phyloP scores from a whole-genome alignment of 2,113 vertebrate species.

The Antidorcas marsupialis region DNA sequence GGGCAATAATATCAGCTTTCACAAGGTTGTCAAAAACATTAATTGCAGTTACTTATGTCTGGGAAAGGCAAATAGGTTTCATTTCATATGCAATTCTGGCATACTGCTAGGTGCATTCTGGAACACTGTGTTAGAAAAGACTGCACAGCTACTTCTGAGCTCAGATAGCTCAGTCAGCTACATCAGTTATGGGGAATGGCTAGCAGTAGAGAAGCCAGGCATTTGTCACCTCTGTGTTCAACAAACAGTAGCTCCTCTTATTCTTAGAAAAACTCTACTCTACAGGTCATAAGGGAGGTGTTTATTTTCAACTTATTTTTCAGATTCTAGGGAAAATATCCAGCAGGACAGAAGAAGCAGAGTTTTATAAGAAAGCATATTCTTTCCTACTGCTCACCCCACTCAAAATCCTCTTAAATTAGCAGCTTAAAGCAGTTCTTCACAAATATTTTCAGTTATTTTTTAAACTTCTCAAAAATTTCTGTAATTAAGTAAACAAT shows the following conservation, averaged over 20 bases:
- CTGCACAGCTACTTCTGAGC: neutral
- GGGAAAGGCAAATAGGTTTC: neutral
- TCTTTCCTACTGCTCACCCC: neutral
- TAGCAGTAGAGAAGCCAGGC: neutral
- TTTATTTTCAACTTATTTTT: conserved; percentile 20
- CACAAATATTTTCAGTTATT: neutral
- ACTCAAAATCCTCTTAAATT: neutral
- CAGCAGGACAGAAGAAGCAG: neutral
- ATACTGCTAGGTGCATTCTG: neutral
- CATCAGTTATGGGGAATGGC: neutral
- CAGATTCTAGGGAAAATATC: neutral
- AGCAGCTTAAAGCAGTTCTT: neutral
- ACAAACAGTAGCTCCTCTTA: neutral
- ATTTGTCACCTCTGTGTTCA: neutral
- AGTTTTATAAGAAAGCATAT: neutral
- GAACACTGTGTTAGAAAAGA: neutral
- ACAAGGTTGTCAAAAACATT: neutral
- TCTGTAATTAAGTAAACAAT: neutral
- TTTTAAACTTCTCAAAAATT: neutral
- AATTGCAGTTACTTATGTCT: neutral
- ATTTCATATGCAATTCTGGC: neutral
- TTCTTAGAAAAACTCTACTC: neutral
- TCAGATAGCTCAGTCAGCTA: neutral
- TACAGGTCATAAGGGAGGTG: neutral
- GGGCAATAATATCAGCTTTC: neutral